Evolutionary conservation across 2,113 vertebrate species (phyloP).

Genomic region (Vireo altiloquus): DNA sequence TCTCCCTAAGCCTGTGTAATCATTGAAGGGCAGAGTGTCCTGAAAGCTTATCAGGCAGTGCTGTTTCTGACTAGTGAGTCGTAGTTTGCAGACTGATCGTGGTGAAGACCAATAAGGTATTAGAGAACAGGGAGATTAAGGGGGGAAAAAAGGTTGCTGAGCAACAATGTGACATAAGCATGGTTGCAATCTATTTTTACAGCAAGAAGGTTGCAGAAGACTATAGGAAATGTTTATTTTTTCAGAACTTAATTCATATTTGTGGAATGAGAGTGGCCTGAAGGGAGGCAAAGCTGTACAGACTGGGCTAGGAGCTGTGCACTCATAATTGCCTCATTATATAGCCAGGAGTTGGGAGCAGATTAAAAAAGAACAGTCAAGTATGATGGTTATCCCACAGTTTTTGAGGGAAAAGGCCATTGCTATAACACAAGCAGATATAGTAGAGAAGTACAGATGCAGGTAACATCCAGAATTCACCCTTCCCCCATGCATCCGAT

Average conservation of each 20-base stretch:
- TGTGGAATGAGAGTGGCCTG: background rate
- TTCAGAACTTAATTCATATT: background rate
- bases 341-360: background rate
- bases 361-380: background rate
- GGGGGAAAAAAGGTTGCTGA: constrained; percentile 31
- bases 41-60: background rate
- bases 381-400: background rate
- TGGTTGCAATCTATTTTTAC: constrained; percentile 68
- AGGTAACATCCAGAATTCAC: background rate
- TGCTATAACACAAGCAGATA: background rate
- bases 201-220: constrained; percentile 37
- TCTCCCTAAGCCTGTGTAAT: background rate
- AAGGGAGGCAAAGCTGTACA: background rate
- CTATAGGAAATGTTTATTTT: constrained; percentile 22
- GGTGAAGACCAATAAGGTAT: constrained; percentile 46
- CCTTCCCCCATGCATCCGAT: background rate
- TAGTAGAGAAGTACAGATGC: background rate
- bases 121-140: constrained; percentile 25
- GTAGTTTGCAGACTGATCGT: background rate
- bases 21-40: constrained; percentile 16
- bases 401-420: background rate
- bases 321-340: background rate
- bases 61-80: background rate
- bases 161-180: constrained; percentile 64
- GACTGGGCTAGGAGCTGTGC: background rate